phyloP scores from a whole-genome alignment of 1,140 invertebrate species.

The Pomacea maculata region DNA sequence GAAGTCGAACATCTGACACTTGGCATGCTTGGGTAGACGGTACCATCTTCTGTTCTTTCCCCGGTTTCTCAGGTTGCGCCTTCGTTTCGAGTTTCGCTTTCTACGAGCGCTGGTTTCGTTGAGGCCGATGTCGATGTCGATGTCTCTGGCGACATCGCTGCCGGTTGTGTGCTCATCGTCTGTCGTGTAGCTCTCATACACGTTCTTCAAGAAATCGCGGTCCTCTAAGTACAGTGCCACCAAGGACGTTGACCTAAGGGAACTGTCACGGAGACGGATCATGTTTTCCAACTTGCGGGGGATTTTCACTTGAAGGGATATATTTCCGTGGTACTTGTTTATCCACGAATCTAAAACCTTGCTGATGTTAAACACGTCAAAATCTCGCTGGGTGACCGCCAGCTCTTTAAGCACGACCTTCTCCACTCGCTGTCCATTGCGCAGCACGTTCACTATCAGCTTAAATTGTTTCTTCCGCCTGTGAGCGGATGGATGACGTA shows the following conservation, averaged over 20 bases:
- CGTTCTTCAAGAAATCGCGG: conserved; percentile 40
- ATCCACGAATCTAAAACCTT: conserved; percentile 28
- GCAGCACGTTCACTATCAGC: conserved; percentile 28
- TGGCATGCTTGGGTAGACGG: conserved; percentile 25
- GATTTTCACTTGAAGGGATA: conserved; percentile 34
- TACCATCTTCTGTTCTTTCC: conserved; percentile 31
- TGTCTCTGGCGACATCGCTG: conserved; percentile 1
- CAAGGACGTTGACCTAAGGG: conserved; percentile 26
- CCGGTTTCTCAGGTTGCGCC: conserved; percentile 19
- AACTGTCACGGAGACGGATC: conserved; percentile 5
- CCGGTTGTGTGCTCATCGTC: conserved; percentile 8
- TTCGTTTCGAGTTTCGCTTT: conserved; percentile 23
- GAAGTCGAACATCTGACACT: conserved; percentile 66
- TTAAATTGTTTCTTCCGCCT: conserved; percentile 19
- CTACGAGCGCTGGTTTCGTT: neutral
- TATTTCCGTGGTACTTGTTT: conserved; percentile 39
- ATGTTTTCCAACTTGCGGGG: conserved; percentile 21
- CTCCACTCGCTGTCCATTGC: conserved; percentile 12
- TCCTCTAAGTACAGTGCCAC: conserved; percentile 51
- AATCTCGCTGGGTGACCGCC: conserved; percentile 21
- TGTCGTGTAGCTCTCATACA: conserved; percentile 42
- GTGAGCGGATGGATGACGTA: conserved; percentile 6
- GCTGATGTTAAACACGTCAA: conserved; percentile 40
- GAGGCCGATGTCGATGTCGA: neutral
- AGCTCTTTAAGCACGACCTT: conserved; percentile 26